Percentiles rank a stretch among this genome's conserved stretches.
phyloP scores from a whole-genome alignment of 2,797 vertebrate species.

The Novumbra hubbsi region DNA sequence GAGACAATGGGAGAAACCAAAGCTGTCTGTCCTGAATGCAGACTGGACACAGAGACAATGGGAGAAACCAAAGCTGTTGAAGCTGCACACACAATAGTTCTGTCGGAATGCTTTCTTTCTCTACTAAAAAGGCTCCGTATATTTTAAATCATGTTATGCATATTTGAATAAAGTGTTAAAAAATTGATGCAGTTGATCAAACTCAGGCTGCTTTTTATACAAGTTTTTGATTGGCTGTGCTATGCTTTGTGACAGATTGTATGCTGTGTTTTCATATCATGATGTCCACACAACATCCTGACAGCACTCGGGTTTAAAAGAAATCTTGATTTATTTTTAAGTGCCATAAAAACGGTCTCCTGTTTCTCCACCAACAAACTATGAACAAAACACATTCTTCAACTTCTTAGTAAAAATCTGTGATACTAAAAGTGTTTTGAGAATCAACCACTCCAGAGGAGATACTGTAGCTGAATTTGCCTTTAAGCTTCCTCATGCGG shows the following conservation, averaged over 20 bases:
- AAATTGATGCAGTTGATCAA: constrained; percentile 10
- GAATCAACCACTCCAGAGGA: constrained; percentile 43
- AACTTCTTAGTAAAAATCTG: neutral
- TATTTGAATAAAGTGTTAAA: neutral
- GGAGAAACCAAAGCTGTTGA: neutral
- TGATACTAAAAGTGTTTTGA: constrained; percentile 22
- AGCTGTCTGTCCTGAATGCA: neutral
- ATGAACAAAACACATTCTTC: neutral
- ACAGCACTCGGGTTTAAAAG: neutral
- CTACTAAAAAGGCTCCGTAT: neutral
- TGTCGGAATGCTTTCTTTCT: neutral
- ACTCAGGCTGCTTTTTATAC: neutral
- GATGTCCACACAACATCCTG: neutral
- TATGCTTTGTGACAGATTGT: neutral
- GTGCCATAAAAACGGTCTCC: neutral
- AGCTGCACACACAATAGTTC: neutral
- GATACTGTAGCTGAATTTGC: neutral
- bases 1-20: constrained; percentile 1
- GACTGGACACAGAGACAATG: neutral
- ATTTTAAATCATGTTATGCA: neutral
- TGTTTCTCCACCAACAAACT: neutral
- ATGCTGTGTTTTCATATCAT: neutral
- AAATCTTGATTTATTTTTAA: neutral
- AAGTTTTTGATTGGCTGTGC: neutral
- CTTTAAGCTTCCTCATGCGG: constrained; percentile 12